Conservation (phyloP, 2,797 vertebrate genomes). For the Chaunax sp. region DNA sequence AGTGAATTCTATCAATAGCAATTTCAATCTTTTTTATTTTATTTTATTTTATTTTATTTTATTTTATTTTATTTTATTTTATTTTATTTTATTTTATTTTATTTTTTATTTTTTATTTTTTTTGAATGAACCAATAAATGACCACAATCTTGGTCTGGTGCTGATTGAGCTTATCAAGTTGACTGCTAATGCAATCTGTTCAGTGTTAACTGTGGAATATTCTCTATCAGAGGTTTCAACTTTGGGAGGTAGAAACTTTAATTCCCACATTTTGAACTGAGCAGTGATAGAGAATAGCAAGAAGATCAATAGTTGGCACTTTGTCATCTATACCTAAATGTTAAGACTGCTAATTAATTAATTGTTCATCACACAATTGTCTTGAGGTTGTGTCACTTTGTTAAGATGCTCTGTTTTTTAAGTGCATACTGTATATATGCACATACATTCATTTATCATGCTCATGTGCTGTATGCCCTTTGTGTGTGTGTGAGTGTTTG, state of each 20-base stretch:
- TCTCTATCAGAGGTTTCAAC: slow-evolving; percentile 38
- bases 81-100: no score
- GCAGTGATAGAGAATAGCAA: slow-evolving; percentile 47
- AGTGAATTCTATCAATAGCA: slow-evolving; percentile 47
- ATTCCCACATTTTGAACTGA: slow-evolving; percentile 50
- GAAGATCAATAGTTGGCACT: slow-evolving; percentile 48
- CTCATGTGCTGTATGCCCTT: slow-evolving; percentile 10
- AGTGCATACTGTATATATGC: neutral
- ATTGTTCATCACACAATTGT: slow-evolving; percentile 22
- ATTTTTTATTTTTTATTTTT: slow-evolving; percentile 23
- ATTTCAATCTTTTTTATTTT: slow-evolving; percentile 39
- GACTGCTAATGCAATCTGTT: slow-evolving; percentile 53
- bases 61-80: no score
- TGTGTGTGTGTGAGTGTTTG: no score
- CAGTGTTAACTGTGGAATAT: slow-evolving; percentile 34
- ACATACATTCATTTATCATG: slow-evolving; percentile 9
- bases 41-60: no score
- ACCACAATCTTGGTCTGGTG: slow-evolving; percentile 33
- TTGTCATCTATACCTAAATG: slow-evolving; percentile 38
- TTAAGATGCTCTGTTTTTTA: slow-evolving; percentile 2
- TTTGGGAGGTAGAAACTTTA: slow-evolving; percentile 40
- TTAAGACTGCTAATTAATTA: slow-evolving; percentile 39
- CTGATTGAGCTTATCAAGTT: slow-evolving; percentile 50
- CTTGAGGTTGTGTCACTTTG: slow-evolving; percentile 8
- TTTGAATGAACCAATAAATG: slow-evolving; percentile 53